Conservation (phyloP, 1,140 invertebrate genomes). For the Ceratina japonica region DNA sequence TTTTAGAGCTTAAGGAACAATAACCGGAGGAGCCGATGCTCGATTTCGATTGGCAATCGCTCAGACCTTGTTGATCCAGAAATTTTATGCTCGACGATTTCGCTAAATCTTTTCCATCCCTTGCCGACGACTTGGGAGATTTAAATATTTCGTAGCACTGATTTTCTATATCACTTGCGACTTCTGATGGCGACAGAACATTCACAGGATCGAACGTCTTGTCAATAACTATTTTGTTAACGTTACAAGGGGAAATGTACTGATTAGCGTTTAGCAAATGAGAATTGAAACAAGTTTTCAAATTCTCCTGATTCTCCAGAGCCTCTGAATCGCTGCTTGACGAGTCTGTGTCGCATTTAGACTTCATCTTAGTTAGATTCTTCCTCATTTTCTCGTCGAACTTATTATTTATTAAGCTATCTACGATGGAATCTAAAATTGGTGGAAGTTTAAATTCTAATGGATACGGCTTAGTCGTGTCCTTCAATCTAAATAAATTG, state of each 20-base stretch:
- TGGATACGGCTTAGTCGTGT: constrained; percentile 64
- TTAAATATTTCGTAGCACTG: constrained; percentile 1
- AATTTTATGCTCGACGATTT: constrained; percentile 12
- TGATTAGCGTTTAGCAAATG: constrained; percentile 61
- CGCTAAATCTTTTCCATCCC: constrained; percentile 3
- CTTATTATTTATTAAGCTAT: constrained; percentile 78
- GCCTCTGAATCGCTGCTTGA: constrained; percentile 70
- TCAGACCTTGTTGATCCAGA: constrained; percentile 42
- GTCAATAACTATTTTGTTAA: constrained; percentile 45
- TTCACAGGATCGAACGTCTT: constrained; percentile 24
- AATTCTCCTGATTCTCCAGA: constrained; percentile 69
- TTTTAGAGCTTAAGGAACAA: constrained; percentile 68
- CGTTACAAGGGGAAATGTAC: constrained; percentile 36
- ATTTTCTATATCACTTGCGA: neutral
- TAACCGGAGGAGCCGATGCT: constrained; percentile 49
- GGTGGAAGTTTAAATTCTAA: constrained; percentile 82
- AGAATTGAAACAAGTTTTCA: constrained; percentile 66
- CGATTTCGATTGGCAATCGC: constrained; percentile 51
- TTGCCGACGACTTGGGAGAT: neutral
- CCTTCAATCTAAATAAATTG: constrained; percentile 64
- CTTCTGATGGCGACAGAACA: constrained; percentile 6
- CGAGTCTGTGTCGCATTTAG: constrained; percentile 37
- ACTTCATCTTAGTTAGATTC: constrained; percentile 59
- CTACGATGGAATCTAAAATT: constrained; percentile 84
- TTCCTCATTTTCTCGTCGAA: constrained; percentile 58